Percentiles rank a stretch among this genome's conserved stretches.
These are phyloP conservation scores for Lottia gigantea DNA, from an alignment of 2,888 invertebrate species.

Conservation along the genomic window DNA sequence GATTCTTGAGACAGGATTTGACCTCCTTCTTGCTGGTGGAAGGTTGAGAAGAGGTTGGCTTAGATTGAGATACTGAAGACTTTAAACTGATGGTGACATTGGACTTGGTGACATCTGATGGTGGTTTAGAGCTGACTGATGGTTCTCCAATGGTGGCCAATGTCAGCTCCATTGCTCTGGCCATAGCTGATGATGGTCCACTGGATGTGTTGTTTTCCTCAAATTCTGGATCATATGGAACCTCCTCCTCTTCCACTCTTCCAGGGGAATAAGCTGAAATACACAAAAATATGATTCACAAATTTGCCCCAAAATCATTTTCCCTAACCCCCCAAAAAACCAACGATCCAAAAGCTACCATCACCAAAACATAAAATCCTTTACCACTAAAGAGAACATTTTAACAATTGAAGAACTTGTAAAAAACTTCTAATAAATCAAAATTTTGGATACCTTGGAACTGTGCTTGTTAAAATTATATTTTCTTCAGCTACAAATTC, in stretches of 20 bases:
- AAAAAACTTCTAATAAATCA: too few relatives aligned
- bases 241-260: conserved; percentile 17
- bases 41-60: not conserved
- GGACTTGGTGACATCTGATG: not conserved
- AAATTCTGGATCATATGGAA: conserved; percentile 8
- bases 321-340: too few relatives aligned
- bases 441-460: too few relatives aligned
- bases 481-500: too few relatives aligned
- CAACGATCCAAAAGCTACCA: too few relatives aligned
- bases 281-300: too few relatives aligned
- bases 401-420: too few relatives aligned
- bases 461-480: too few relatives aligned
- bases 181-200: conserved; percentile 20
- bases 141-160: not conserved
- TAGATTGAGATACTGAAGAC: not conserved
- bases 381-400: too few relatives aligned
- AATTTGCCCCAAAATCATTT: too few relatives aligned
- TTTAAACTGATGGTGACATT: not conserved
- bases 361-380: too few relatives aligned
- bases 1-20: not conserved
- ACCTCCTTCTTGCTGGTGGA: not conserved
- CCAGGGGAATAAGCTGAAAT: not conserved
- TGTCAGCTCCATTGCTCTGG: not conserved
- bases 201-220: conserved; percentile 22
- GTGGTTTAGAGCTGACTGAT: not conserved